Evolutionary conservation across 2,888 invertebrate genomes (phyloP).

Genomic region (Alloscopus bannaensis): DNA sequence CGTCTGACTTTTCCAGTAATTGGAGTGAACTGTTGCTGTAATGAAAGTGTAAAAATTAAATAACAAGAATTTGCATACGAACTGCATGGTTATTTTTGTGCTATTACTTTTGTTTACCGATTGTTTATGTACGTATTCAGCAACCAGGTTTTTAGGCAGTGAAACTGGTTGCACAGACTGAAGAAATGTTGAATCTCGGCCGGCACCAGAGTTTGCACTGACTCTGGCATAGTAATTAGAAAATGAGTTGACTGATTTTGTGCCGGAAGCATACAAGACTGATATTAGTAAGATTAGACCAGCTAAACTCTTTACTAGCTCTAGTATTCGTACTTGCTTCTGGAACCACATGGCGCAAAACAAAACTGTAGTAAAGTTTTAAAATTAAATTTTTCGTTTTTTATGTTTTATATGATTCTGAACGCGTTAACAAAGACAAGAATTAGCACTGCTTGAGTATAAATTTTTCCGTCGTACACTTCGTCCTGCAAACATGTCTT

Average conservation of each 20-base stretch:
- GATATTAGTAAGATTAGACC: too few relatives aligned
- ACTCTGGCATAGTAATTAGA: neutral
- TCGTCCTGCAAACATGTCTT: too few relatives aligned
- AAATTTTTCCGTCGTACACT: too few relatives aligned
- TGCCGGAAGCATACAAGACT: neutral
- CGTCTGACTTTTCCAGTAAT: neutral
- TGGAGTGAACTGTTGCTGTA: neutral
- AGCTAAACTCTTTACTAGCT: too few relatives aligned
- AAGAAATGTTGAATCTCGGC: neutral
- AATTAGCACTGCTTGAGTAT: too few relatives aligned
- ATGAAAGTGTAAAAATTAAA: neutral
- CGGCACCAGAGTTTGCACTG: neutral
- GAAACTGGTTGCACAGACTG: neutral
- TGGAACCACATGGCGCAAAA: too few relatives aligned
- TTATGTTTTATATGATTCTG: too few relatives aligned
- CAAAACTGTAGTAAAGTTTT: too few relatives aligned
- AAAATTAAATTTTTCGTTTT: too few relatives aligned
- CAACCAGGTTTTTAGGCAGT: neutral
- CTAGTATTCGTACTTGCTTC: too few relatives aligned
- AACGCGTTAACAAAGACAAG: too few relatives aligned
- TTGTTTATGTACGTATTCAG: neutral
- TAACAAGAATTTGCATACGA: neutral
- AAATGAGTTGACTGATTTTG: neutral
- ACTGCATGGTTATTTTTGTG: too few relatives aligned
- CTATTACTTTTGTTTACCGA: neutral